Conservation (phyloP, 2,888 invertebrate genomes). For the Proisotoma minuta region DNA sequence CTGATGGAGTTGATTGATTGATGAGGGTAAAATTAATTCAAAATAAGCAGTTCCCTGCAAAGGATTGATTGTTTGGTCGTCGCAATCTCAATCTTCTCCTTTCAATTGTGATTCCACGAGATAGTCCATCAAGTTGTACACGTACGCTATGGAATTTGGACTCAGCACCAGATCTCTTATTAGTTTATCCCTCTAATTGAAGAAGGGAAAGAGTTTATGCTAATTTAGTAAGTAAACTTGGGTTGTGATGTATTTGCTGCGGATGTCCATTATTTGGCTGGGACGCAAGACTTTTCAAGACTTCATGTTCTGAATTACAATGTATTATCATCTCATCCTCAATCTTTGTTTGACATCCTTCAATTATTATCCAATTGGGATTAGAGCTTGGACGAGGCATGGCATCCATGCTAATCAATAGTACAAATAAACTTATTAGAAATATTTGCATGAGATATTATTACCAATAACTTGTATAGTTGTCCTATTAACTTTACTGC, state of each 20-base stretch:
- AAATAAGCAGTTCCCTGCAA: constrained; percentile 39
- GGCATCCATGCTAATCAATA: constrained; percentile 16
- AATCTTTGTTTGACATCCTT: constrained; percentile 20
- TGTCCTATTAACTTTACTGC: background rate
- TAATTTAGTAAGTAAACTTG: constrained; percentile 9
- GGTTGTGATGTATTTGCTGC: background rate
- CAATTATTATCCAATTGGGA: constrained; percentile 16
- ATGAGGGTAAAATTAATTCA: constrained; percentile 47
- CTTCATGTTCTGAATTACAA: constrained; percentile 37
- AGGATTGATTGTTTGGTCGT: constrained; percentile 30
- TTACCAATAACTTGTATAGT: constrained; percentile 2
- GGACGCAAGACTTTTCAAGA: no score
- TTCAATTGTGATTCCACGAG: constrained; percentile 14
- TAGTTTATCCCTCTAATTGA: no score
- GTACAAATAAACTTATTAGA: constrained; percentile 9
- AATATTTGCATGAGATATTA: constrained; percentile 1
- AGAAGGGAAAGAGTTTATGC: no score
- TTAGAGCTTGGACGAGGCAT: constrained; percentile 9
- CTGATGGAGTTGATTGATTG: constrained; percentile 43
- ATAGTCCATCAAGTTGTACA: constrained; percentile 8
- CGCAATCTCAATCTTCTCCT: constrained; percentile 8
- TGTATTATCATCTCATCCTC: constrained; percentile 30
- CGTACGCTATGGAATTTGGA: constrained; percentile 13
- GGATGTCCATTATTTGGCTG: no score
- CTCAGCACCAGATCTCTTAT: no score